Percentiles rank a stretch among this genome's conserved stretches.
These are phyloP conservation scores for Rhamnusium bicolor DNA, from an alignment of 2,888 invertebrate species.

Conservation along the genomic window DNA sequence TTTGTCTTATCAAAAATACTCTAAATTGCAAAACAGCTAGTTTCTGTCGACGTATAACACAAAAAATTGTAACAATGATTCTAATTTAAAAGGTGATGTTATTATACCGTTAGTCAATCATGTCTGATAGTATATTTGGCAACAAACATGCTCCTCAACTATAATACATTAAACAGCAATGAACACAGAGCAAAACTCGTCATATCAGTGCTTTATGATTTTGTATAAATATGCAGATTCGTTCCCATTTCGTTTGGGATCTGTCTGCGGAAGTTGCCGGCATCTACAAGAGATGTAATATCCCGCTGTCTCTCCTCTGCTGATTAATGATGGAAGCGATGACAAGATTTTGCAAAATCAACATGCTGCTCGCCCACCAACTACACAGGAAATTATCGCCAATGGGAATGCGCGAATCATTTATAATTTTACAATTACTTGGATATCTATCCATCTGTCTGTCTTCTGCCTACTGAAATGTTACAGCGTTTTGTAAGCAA, in stretches of 20 bases:
- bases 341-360: constrained; percentile 63
- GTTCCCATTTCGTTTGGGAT: constrained; percentile 68
- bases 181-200: constrained; percentile 3
- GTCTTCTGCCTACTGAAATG: constrained; percentile 35
- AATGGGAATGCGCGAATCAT: constrained; percentile 60
- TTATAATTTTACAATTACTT: constrained; percentile 57
- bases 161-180: background rate
- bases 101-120: too few relatives aligned
- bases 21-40: too few relatives aligned
- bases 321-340: constrained; percentile 69
- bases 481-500: constrained; percentile 23
- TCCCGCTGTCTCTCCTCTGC: constrained; percentile 68
- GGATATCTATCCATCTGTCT: constrained; percentile 43
- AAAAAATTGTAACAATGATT: too few relatives aligned
- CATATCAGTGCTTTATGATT: constrained; percentile 37
- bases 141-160: constrained; percentile 1
- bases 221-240: constrained; percentile 69
- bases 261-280: constrained; percentile 66
- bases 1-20: too few relatives aligned
- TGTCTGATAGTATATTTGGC: too few relatives aligned
- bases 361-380: constrained; percentile 57
- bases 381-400: constrained; percentile 64
- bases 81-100: too few relatives aligned
- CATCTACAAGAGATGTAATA: constrained; percentile 69
- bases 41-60: too few relatives aligned